Base-by-base conservation (phyloP, 2,113 vertebrate species). In the Rhabdornis inornatus region DNA sequence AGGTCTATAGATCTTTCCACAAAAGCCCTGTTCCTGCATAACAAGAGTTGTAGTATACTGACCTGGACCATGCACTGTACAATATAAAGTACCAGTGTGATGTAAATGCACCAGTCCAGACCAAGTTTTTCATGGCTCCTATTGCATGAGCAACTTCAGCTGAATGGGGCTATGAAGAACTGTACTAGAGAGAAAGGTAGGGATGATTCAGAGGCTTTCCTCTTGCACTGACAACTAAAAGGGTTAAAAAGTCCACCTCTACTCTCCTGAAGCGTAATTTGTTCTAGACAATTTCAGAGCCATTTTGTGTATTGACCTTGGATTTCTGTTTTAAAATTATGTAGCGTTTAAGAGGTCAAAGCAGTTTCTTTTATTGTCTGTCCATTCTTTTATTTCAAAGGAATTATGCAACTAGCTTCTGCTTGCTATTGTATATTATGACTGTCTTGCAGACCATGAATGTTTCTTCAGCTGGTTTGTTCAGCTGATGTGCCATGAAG, bases 391-490 rank as follows among this genome's bases (percentile, higher is more conserved):
- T 65, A 83, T 89, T 89, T 89, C 87, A 94, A 89, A 87, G 35
- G 60, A 92, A 83, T 83, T 77, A 71, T 23, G 23, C 0, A 9
- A 77, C 39, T 80, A 35, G 9, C 61, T 92, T 94, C 53, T 89
- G 31, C 55, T 92, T 69, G 59, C 93, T 83, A 96, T 96, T 96
- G 96, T 96, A 75, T 39, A 96, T 94, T 95, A 94, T 94, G 42
- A 88, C 88, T 88, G 91, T 93, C 57, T 85, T 88, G 61, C 78
- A 93, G 92, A 96, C 92, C 92, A 95, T 94, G 88, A 95, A 92
- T 68, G 27, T 90, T 92, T 85, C 92, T 90, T 95, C 65, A 85
- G 65, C 37, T 94, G 47, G 28, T 79, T 90, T 61, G 37, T 44
- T 75, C 61, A 92, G 39, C 60, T 92, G 88, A 82, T 71, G 66